Base-by-base conservation (phyloP, 2,888 invertebrate genomes). In the Molanna angustata region DNA sequence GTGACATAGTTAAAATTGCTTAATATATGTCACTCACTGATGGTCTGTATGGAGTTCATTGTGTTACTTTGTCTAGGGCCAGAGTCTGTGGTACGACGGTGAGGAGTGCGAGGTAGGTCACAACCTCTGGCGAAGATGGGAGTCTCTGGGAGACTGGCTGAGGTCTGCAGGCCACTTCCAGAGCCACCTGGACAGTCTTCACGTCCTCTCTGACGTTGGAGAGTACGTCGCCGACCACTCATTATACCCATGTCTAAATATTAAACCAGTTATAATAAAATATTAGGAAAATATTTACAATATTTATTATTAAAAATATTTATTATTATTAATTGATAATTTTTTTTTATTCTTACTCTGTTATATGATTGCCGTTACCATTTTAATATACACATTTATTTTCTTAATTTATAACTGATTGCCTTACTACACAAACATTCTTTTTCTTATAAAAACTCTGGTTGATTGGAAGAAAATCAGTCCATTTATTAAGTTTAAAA, bases 141-240 rank as follows among this genome's bases (percentile, higher is more conserved):
- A 1, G 91, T 91, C 73, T 91, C 91, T n/a, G 91, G 91, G 53
- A 91, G 74, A 64, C 90, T 90, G 62, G 90, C 90, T 1, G 90
- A 90, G 2, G 90, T 90, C 69, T 90, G 90, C 69, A 90, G 67
- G 59, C 80, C 80, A 60, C 71, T 72, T 42, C 84, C 85, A 45
- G 84, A 81, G 39, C 80, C 77, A 0, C 63, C 62, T 1, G 17
- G 79, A 60, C 71, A 72, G 57, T 69, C 67, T 14, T 78, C 78
- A 20, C 76, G 70, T 57, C 64, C 71, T 9, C 59, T 51, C 57
- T 77, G 76, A 21, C 79, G 72, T 62, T 78, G 79, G 22, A 78
- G 64, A 2, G 79, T 78, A 19, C 80, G 69, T 1, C 79, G 72
- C 11, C 80, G 69, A 1, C 75, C 76, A 1, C 76, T 75, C 52